Conservation (phyloP, 2,888 invertebrate genomes). For the Cheilosia grossa region DNA sequence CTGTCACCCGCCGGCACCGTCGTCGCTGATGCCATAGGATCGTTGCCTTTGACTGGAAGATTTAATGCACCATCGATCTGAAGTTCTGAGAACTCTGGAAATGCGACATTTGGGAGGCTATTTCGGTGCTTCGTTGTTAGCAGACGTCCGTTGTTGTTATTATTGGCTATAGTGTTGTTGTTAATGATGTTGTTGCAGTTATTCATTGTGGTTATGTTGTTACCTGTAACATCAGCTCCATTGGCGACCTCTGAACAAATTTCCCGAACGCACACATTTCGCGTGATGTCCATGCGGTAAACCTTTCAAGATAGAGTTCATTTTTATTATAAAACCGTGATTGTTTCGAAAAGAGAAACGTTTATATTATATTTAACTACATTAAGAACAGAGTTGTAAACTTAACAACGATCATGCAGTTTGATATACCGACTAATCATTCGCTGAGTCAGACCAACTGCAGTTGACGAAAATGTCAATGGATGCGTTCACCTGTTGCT, state of each 20-base stretch:
- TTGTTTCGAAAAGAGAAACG: too few relatives aligned
- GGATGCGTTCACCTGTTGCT: too few relatives aligned
- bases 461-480: too few relatives aligned
- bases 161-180: constrained; percentile 37
- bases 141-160: constrained; percentile 76
- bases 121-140: constrained; percentile 78
- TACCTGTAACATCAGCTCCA: constrained; percentile 51
- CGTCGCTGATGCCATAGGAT: constrained; percentile 38
- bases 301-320: constrained; percentile 76
- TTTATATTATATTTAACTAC: background rate
- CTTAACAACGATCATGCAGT: too few relatives aligned
- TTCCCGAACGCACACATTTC: constrained; percentile 89
- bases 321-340: background rate
- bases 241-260: constrained; percentile 77
- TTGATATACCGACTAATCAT: too few relatives aligned
- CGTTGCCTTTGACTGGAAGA: constrained; percentile 65
- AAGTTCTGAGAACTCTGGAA: constrained; percentile 78
- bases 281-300: constrained; percentile 92
- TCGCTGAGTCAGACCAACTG: too few relatives aligned
- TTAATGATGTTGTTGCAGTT: constrained; percentile 28
- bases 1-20: constrained; percentile 40
- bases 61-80: constrained; percentile 62
- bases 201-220: constrained; percentile 17
- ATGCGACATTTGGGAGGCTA: constrained; percentile 81
- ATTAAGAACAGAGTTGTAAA: background rate